Percentiles rank a stretch among this genome's conserved stretches.
Evolutionary conservation across 2,888 invertebrate genomes (phyloP).

Genomic region (Yponomeuta cagnagella): DNA sequence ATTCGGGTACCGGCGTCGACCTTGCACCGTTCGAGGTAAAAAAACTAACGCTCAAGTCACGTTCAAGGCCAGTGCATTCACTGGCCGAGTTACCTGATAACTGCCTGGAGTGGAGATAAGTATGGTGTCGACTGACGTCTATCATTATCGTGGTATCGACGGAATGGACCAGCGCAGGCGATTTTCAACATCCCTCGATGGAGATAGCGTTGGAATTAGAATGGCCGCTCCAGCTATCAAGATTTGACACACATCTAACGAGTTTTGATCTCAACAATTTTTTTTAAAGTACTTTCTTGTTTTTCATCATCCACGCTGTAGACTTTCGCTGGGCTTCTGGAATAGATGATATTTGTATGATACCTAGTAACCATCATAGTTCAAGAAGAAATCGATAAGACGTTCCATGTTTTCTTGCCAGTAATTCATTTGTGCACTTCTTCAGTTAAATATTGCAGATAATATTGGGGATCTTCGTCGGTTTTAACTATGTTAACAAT

Average conservation of each 20-base stretch:
- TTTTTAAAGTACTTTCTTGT: neutral
- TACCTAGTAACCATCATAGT: no score
- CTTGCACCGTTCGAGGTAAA: slow-evolving; percentile 11
- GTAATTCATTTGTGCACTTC: no score
- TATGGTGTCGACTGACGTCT: slow-evolving; percentile 9
- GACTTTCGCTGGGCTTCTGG: no score
- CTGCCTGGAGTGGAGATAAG: slow-evolving; percentile 9
- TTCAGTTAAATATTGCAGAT: no score
- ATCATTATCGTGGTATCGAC: slow-evolving; percentile 7
- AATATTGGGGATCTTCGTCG: no score
- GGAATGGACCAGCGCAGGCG: neutral
- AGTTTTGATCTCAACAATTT: neutral
- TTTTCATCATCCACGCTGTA: neutral
- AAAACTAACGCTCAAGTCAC: slow-evolving; percentile 37
- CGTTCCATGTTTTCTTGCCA: no score
- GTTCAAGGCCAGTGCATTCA: slow-evolving; percentile 56
- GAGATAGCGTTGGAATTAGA: neutral
- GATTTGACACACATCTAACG: neutral
- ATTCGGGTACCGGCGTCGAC: neutral
- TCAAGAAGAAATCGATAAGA: no score
- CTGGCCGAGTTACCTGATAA: slow-evolving; percentile 44
- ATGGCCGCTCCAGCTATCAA: neutral
- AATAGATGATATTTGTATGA: no score
- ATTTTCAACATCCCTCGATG: neutral
- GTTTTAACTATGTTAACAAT: neutral